Percentiles rank a stretch among this genome's conserved stretches.
Conservation (phyloP, 2,113 vertebrate genomes). For the Axis porcinus region DNA sequence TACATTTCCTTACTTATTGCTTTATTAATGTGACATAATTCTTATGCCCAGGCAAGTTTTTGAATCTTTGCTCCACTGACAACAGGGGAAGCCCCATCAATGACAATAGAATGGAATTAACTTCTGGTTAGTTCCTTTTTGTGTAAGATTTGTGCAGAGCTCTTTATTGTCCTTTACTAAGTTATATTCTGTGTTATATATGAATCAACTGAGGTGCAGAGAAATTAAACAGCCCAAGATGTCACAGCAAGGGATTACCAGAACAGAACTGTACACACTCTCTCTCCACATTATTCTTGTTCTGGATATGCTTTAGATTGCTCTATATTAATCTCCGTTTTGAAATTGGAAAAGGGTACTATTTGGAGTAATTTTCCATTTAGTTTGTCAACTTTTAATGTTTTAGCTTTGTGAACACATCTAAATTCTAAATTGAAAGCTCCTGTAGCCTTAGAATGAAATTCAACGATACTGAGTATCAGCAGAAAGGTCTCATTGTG, state of each 20-base stretch:
- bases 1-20: neutral
- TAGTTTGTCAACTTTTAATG: neutral
- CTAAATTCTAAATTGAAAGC: neutral
- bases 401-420: conserved; percentile 13
- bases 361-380: neutral
- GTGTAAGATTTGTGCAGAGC: neutral
- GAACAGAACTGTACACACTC: neutral
- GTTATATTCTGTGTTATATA: neutral
- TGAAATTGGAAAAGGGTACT: neutral
- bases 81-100: neutral
- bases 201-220: neutral
- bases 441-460: neutral
- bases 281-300: neutral
- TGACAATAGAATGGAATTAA: neutral
- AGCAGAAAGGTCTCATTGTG: conserved; percentile 38
- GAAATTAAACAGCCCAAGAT: neutral
- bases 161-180: neutral
- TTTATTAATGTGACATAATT: neutral
- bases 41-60: neutral
- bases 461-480: neutral
- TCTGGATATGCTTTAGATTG: neutral
- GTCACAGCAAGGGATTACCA: neutral
- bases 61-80: neutral
- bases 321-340: neutral
- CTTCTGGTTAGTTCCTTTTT: neutral